Base-by-base conservation (phyloP, 92 coral and sea anemone genomes). In the Umimayanthus kanabou region DNA sequence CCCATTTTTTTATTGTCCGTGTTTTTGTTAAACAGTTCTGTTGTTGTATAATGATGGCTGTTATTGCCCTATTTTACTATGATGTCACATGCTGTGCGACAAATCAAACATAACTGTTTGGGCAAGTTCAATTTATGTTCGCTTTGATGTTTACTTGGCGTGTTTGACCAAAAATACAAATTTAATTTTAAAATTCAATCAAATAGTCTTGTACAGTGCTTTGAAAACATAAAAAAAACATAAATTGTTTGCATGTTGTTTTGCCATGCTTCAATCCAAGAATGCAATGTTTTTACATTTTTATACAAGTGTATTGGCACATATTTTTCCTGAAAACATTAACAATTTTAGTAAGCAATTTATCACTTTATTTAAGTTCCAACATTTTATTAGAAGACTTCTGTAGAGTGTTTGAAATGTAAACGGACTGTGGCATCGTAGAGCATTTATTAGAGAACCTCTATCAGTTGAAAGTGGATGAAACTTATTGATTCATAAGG, bases 31-130 rank as follows among this genome's bases (percentile, higher is more conserved):
- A 49, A 49, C 55, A 49, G 55, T 49, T 49, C 55, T 49, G 55
- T 49, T 49, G 55, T 49, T 49, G 55, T 49, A 2, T 49, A 49
- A 49, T 2, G 55, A 49, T 49, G 55, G 10, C 55, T 49, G 55
- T 49, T 49, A 49, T 49, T 49, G 55, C 55, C 55, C 8, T 49
- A 9, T 49, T 49, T 49, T 49, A 65, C 72, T 25, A 65, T 28
- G 72, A 65, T 65, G 72, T 65, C 72, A 65, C 72, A 65, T 65
- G 72, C 28, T 65, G 72, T 65, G 72, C 72, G 72, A 65, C 72
- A 65, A 65, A 65, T 65, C 72, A 65, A 65, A 65, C 72, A 65
- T 65, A 65, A 65, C 18, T 65, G 72, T 65, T 65, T 65, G 72
- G 72, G 72, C 72, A 65, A 65, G 72, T 65, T 65, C 72, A 65